Evolutionary conservation across 2,888 invertebrate species (phyloP).

Genomic region (Cheilosia scutellata): DNA sequence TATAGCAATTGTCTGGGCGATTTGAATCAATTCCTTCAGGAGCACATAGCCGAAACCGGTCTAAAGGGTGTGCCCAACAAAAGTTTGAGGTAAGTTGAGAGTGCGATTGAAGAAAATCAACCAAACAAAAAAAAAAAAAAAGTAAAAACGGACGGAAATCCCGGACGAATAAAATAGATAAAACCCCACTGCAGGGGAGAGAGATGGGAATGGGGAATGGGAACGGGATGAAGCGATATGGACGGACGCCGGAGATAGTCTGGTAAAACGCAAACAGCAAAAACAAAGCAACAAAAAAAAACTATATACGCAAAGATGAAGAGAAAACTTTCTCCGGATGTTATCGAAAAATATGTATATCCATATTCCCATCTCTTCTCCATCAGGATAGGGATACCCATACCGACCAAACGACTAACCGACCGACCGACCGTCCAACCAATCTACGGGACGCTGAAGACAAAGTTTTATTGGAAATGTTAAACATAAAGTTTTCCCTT

Average conservation of each 20-base stretch:
- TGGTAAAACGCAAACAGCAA: slow-evolving; percentile 24
- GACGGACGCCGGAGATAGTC: slow-evolving; percentile 58
- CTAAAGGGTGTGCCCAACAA: slow-evolving; percentile 87
- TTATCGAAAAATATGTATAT: slow-evolving; percentile 64
- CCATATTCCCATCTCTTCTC: slow-evolving; percentile 41
- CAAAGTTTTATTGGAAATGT: slow-evolving; percentile 76
- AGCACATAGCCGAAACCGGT: slow-evolving; percentile 90
- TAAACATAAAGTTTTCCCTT: slow-evolving; percentile 68
- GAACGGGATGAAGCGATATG: slow-evolving; percentile 7
- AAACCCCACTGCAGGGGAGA: slow-evolving; percentile 28
- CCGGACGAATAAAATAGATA: slow-evolving; percentile 58
- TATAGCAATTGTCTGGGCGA: slow-evolving; percentile 88
- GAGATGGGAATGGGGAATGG: slow-evolving; percentile 32
- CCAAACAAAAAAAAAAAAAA: not conserved
- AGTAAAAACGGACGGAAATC: slow-evolving; percentile 41
- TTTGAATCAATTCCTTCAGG: slow-evolving; percentile 93
- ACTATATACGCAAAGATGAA: not conserved
- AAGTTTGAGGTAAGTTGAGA: slow-evolving; percentile 87
- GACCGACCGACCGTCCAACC: slow-evolving; percentile 1
- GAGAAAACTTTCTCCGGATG: slow-evolving; percentile 73
- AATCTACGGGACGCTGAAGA: slow-evolving; percentile 37
- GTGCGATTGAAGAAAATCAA: slow-evolving; percentile 29
- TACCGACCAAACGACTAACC: not conserved
- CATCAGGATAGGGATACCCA: not conserved
- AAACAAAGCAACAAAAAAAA: slow-evolving; percentile 36